Percentiles rank a stretch among this genome's conserved stretches.
Conservation (phyloP, 2,113 vertebrate genomes). For the Phalacrocorax carbo region DNA sequence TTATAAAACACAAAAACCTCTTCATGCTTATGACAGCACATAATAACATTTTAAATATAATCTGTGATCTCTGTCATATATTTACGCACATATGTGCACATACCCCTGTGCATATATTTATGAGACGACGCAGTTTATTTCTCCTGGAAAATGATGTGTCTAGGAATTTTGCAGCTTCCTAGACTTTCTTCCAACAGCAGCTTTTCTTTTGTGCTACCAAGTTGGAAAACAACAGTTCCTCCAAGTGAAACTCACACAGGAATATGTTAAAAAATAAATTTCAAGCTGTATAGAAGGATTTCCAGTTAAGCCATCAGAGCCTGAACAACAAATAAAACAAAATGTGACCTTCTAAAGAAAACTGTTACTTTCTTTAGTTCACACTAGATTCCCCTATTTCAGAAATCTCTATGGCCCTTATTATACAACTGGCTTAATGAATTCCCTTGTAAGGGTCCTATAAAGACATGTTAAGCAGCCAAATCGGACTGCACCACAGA, state of each 20-base stretch:
- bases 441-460: neutral
- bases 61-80: neutral
- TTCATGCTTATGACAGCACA: neutral
- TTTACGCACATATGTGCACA: neutral
- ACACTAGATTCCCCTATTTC: rapidly evolving
- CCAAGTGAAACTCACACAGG: neutral
- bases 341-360: neutral
- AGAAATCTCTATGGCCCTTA: neutral
- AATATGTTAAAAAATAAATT: neutral
- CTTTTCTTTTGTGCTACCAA: neutral
- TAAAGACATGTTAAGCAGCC: neutral
- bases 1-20: neutral
- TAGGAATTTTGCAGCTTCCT: neutral
- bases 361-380: neutral
- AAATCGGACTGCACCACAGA: neutral
- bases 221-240: neutral
- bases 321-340: neutral
- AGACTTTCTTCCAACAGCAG: neutral
- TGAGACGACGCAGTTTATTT: neutral
- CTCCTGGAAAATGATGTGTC: neutral
- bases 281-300: neutral
- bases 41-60: neutral
- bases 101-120: neutral
- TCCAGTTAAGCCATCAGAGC: neutral
- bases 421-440: neutral